These are phyloP conservation scores for Melieria picta DNA, from an alignment of 2,888 invertebrate species.

Conservation along the genomic window DNA sequence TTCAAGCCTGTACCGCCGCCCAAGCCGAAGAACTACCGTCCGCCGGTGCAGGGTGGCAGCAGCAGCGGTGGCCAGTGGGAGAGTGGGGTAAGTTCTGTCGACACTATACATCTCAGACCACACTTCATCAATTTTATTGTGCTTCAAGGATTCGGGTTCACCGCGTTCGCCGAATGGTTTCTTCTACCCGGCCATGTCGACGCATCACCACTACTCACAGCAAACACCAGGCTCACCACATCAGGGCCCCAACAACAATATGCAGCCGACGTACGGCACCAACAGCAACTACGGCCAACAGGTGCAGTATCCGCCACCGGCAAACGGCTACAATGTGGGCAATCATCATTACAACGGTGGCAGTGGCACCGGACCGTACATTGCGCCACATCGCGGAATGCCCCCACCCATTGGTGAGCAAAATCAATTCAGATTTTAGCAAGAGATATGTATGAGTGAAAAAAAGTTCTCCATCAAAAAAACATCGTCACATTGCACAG, in stretches of 20 bases:
- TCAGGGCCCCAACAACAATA: constrained; percentile 46
- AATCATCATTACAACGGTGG: constrained; percentile 62
- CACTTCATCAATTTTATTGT: too few species aligned
- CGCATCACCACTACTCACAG: constrained; percentile 63
- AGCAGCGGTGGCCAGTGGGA: constrained; percentile 65
- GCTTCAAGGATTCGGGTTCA: constrained; percentile 61
- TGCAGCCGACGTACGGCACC: constrained; percentile 50
- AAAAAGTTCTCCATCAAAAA: too few species aligned
- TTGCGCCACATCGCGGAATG: constrained; percentile 64
- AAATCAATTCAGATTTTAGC: neutral
- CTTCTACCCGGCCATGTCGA: constrained; percentile 63
- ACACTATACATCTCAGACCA: too few species aligned
- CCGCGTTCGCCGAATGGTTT: constrained; percentile 66
- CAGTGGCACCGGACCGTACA: constrained; percentile 62
- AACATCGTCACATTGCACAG: too few species aligned
- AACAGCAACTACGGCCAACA: constrained; percentile 63
- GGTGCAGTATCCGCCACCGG: constrained; percentile 56
- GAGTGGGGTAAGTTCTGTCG: constrained; percentile 66
- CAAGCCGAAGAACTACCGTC: constrained; percentile 91
- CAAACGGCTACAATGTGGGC: constrained; percentile 59
- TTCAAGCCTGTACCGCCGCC: constrained; percentile 94
- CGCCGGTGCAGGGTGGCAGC: constrained; percentile 70
- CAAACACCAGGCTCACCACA: constrained; percentile 59
- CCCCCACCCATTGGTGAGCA: constrained; percentile 63
- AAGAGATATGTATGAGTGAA: too few species aligned